Percentiles rank a stretch among this genome's conserved stretches.
These are phyloP conservation scores for Cartodere bifasciata DNA, from an alignment of 2,888 invertebrate species.

Conservation along the genomic window DNA sequence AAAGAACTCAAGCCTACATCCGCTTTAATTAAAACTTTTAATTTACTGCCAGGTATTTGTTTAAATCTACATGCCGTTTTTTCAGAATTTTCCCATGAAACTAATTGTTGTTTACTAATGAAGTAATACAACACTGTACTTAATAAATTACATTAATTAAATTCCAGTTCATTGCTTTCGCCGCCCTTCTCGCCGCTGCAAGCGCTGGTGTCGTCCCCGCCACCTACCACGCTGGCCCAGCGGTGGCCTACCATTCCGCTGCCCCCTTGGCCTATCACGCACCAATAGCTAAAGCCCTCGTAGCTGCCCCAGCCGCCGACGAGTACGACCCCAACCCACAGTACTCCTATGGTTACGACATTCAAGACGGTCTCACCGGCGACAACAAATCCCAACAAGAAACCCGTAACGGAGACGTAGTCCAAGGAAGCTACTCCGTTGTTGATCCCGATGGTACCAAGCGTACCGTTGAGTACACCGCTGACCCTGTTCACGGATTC, in stretches of 20 bases:
- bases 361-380: conserved; percentile 43
- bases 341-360: conserved; percentile 44
- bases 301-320: conserved; percentile 18
- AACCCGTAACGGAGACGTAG: conserved; percentile 49
- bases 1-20: too few relatives aligned
- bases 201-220: conserved; percentile 6
- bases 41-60: too few relatives aligned
- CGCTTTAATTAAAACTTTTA: too few relatives aligned
- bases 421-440: conserved; percentile 45
- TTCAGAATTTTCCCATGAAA: too few relatives aligned
- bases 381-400: conserved; percentile 48
- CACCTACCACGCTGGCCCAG: too few relatives aligned
- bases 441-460: conserved; percentile 48
- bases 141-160: too few relatives aligned
- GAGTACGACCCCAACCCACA: conserved; percentile 33
- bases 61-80: too few relatives aligned
- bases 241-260: too few relatives aligned
- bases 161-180: conserved; percentile 9
- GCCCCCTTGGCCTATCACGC: too few relatives aligned
- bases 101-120: too few relatives aligned
- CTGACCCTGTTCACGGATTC: conserved; percentile 42
- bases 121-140: too few relatives aligned
- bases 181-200: conserved; percentile 9
- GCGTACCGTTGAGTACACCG: conserved; percentile 48
- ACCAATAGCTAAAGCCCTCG: too few relatives aligned